A percentile compares a stretch with the other conserved stretches of the same genome.
Conservation (phyloP, 2,888 invertebrate genomes). For the Spisula solida region DNA sequence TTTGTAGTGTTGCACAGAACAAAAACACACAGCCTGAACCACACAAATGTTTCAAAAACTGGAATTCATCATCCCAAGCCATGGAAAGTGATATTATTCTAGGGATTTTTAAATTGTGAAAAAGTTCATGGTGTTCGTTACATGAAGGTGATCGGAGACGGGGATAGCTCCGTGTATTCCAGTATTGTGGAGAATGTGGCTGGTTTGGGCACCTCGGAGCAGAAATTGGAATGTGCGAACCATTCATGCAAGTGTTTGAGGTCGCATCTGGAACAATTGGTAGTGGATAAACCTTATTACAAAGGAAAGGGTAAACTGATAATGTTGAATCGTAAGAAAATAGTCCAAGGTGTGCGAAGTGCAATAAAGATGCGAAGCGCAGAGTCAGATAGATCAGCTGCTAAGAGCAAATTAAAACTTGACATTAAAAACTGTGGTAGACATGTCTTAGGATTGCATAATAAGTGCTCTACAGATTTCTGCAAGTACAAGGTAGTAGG, state of each 20-base stretch:
- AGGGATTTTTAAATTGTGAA: constrained; percentile 10
- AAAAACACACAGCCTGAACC: constrained; percentile 3
- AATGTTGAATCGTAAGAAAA: background rate
- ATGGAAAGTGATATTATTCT: constrained; percentile 28
- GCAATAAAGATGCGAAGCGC: constrained; percentile 17
- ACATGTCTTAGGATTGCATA: constrained; percentile 15
- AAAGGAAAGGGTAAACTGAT: constrained; percentile 12
- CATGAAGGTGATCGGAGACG: constrained; percentile 46
- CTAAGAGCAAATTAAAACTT: background rate
- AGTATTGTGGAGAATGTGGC: constrained; percentile 7
- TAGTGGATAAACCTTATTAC: background rate
- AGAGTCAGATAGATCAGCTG: background rate
- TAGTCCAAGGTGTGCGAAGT: background rate
- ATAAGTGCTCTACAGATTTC: constrained; percentile 13
- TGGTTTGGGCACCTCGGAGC: constrained; percentile 22
- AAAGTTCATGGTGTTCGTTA: constrained; percentile 27
- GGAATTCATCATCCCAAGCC: background rate
- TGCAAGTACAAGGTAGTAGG: background rate
- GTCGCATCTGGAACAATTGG: constrained; percentile 22
- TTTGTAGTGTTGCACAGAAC: constrained; percentile 36
- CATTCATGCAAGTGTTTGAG: constrained; percentile 39
- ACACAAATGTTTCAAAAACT: constrained; percentile 48
- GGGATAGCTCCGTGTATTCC: constrained; percentile 44
- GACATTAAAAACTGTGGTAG: background rate
- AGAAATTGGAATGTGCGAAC: constrained; percentile 44